Conservation (phyloP, 2,888 invertebrate genomes). For the Mesochorus sp. region DNA sequence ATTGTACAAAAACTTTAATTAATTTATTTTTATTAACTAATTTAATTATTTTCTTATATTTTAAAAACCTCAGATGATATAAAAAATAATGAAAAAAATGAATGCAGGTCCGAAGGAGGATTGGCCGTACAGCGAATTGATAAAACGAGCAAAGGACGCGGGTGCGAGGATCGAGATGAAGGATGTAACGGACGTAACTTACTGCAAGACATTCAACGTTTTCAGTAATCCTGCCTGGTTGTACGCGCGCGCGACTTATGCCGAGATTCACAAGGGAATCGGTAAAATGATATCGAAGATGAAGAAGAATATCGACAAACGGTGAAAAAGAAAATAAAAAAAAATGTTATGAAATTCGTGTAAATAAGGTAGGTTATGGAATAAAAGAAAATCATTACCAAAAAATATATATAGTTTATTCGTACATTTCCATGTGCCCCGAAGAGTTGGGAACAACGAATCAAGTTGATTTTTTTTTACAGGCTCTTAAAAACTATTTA, state of each 20-base stretch:
- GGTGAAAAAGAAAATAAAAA: conserved; percentile 13
- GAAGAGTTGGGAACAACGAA: conserved; percentile 47
- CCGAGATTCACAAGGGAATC: conserved; percentile 83
- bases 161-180: conserved; percentile 81
- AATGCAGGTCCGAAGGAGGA: conserved; percentile 75
- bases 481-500: conserved; percentile 35
- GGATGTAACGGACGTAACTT: conserved; percentile 80
- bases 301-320: conserved; percentile 64
- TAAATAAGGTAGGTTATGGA: no score
- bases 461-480: conserved; percentile 38
- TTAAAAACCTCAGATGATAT: no score
- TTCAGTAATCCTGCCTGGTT: conserved; percentile 85
- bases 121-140: conserved; percentile 83
- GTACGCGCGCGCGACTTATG: conserved; percentile 81
- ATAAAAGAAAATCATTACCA: conserved; percentile 43
- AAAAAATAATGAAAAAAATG: no score
- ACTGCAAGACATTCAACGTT: conserved; percentile 82
- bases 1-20: no score
- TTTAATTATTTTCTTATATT: conserved; percentile 9
- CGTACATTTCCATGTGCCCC: conserved; percentile 53
- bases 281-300: conserved; percentile 81
- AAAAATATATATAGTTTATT: conserved; percentile 67
- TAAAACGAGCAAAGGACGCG: conserved; percentile 82
- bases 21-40: conserved; percentile 5
- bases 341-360: no score